Evolutionary conservation across 2,113 vertebrate genomes (phyloP), one percentile per base, ranked within the genome.

Genomic region (Oryzias celebensis): DNA sequence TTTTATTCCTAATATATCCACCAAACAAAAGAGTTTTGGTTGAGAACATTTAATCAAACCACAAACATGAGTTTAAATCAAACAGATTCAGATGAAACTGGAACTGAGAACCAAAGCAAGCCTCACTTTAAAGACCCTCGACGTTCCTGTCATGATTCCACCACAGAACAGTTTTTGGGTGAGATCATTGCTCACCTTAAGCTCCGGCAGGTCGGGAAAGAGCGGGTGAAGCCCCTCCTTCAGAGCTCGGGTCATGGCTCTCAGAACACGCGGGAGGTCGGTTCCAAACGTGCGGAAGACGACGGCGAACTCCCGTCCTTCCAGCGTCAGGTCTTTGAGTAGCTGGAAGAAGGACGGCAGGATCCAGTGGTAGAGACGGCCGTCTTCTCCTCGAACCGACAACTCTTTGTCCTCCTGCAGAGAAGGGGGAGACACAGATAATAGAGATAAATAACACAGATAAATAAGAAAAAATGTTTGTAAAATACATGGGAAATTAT

Each of bases 311-410:
- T 87, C 81, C 4, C 88, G 68, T 0, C 89, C 84, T 3, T 93
- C 87, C 24, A 80, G 78, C 13, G 64, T 78, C 76, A 97, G 87
- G 23, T 89, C 57, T 54, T 83, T 86, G 65, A 97, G 85, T 36
- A 97, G 89, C 83, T 84, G 91, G 83, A 96, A 95, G 88, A 97
- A 96, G 74, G 94, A 88, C 4, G 95, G 95, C 2, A 97, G 87
- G 63, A 97, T 90, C 73, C 94, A 91, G 87, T 97, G 93, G 86
- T 94, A 97, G 44, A 81, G 62, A 2, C 70, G 81, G 8, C 89
- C 86, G 1, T 87, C 71, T 51, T 93, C 93, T 0, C 84, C 95
- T 18, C 52, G 82, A 0, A 92, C 77, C 1, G 91, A 87, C 55
- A 97, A 77, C 45, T 83, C 75, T 4, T 77, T 68, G 75, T 94